A percentile compares a stretch with the other conserved stretches of the same genome.
These are phyloP conservation scores for Xestia sexstrigata DNA, from an alignment of 2,888 invertebrate genomes.

Conservation along the genomic window DNA sequence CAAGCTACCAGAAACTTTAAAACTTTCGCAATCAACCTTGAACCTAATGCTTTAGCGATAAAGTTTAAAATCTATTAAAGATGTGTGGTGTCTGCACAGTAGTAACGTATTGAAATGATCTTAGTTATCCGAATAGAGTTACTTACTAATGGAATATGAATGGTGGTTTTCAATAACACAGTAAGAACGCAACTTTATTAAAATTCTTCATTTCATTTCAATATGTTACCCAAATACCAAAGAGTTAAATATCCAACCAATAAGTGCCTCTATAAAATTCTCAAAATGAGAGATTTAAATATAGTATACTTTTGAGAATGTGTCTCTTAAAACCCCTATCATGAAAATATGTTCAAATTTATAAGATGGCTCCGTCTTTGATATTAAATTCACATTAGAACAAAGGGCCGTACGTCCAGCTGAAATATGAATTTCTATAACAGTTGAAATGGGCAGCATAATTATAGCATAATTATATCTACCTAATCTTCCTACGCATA, in stretches of 20 bases:
- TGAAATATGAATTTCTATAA: constrained; percentile 29
- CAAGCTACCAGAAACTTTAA: too few species aligned
- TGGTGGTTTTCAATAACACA: not conserved
- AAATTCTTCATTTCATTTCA: not conserved
- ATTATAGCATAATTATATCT: too few species aligned
- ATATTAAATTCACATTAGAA: constrained; percentile 42
- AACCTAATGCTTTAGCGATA: too few species aligned
- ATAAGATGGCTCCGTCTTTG: constrained; percentile 6
- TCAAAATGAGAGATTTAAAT: constrained; percentile 30
- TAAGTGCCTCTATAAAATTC: constrained; percentile 10
- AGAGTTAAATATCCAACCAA: not conserved
- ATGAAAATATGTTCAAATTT: constrained; percentile 37
- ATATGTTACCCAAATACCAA: not conserved
- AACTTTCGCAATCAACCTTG: too few species aligned
- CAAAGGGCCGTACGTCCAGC: constrained; percentile 29
- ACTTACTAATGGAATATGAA: too few species aligned
- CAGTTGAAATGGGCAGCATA: constrained; percentile 23
- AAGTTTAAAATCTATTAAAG: too few species aligned
- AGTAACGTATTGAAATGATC: too few species aligned
- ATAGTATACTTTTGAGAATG: not conserved
- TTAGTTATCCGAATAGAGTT: too few species aligned
- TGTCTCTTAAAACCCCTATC: constrained; percentile 15
- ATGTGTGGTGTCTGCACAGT: too few species aligned
- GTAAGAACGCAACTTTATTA: not conserved
- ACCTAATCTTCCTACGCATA: too few species aligned